Percentiles rank a stretch among this genome's conserved stretches.
Conservation (phyloP, 2,888 invertebrate species). For the Acanthacorydalis orientalis region DNA sequence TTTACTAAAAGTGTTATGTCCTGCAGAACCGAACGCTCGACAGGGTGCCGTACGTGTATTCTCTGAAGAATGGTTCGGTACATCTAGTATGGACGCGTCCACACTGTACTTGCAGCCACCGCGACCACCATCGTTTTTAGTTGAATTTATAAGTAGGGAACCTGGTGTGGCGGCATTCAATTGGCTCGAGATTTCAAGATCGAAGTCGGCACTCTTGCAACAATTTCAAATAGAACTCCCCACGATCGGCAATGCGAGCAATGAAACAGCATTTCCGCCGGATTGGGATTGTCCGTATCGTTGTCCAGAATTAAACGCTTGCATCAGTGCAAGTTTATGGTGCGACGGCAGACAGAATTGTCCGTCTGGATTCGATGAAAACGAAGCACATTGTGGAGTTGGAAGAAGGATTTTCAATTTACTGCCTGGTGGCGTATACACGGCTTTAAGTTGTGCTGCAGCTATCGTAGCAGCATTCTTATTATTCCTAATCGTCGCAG, state of each 20-base stretch:
- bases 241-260: constrained; percentile 28
- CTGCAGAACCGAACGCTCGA: constrained; percentile 45
- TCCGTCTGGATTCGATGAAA: constrained; percentile 53
- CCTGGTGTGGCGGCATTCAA: constrained; percentile 60
- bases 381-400: constrained; percentile 45
- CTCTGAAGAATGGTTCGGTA: constrained; percentile 59
- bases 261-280: constrained; percentile 28
- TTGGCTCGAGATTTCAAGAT: constrained; percentile 57
- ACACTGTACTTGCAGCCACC: constrained; percentile 16
- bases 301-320: constrained; percentile 61
- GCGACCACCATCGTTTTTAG: constrained; percentile 40
- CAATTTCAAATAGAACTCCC: constrained; percentile 36
- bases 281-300: constrained; percentile 41
- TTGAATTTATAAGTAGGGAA: constrained; percentile 55
- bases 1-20: constrained; percentile 52
- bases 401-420: constrained; percentile 31
- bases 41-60: constrained; percentile 59
- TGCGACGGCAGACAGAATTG: constrained; percentile 55
- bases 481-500: constrained; percentile 38
- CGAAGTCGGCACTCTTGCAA: constrained; percentile 40
- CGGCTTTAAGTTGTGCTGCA: constrained; percentile 38
- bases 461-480: constrained; percentile 37
- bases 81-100: constrained; percentile 13
- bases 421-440: constrained; percentile 33
- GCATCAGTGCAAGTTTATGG: constrained; percentile 57